Conservation (phyloP, 2,113 vertebrate genomes). For the Oryzias celebensis region DNA sequence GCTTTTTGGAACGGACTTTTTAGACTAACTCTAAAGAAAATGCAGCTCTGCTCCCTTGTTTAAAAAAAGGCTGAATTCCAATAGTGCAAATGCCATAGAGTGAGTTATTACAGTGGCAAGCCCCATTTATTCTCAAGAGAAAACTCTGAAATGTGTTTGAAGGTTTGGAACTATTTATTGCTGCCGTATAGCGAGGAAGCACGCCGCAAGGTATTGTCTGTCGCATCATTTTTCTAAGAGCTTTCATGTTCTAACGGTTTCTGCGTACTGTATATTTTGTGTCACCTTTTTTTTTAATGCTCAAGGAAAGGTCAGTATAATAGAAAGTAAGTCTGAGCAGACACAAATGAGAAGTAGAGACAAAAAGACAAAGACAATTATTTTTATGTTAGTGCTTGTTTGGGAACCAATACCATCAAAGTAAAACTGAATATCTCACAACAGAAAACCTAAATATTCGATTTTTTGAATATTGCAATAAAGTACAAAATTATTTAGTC, state of each 20-base stretch:
- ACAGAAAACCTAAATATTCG: too few species aligned
- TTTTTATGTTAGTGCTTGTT: background rate
- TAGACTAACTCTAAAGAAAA: constrained; percentile 18
- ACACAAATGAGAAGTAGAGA: background rate
- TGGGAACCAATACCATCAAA: too few species aligned
- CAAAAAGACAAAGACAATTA: background rate
- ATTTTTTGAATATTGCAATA: too few species aligned
- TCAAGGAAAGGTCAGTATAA: background rate
- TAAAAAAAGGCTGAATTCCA: constrained; percentile 21
- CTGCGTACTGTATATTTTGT: background rate
- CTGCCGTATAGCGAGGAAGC: background rate
- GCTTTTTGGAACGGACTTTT: constrained; percentile 3
- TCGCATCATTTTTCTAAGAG: background rate
- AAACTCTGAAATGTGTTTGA: constrained; percentile 5
- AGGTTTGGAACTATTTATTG: constrained; percentile 4
- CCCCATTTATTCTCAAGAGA: constrained; percentile 14
- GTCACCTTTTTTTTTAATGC: background rate
- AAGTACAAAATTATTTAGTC: too few species aligned
- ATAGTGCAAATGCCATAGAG: constrained; percentile 19
- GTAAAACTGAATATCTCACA: too few species aligned
- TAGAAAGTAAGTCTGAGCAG: background rate
- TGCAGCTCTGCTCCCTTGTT: constrained; percentile 27
- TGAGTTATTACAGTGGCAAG: constrained; percentile 25
- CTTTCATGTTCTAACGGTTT: background rate
- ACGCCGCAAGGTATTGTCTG: background rate